Evolutionary conservation across 2,888 invertebrate genomes (phyloP).

Genomic region (Zootermopsis nevadensis): DNA sequence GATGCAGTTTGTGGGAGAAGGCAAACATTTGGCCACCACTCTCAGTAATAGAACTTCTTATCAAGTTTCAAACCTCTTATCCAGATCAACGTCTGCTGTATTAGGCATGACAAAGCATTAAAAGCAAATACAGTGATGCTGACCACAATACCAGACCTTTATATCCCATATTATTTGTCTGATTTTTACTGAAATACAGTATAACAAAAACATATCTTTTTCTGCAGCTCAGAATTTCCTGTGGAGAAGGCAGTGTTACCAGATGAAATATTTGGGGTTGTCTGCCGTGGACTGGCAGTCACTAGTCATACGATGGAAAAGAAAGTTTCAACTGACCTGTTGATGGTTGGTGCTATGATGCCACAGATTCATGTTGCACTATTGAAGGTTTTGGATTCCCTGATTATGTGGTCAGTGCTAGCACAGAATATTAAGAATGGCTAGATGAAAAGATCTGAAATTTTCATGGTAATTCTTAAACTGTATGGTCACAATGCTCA

Average conservation of each 20-base stretch:
- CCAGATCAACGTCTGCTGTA: too few relatives aligned
- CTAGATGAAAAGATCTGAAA: too few relatives aligned
- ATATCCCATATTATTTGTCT: too few relatives aligned
- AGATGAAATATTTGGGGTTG: constrained; percentile 45
- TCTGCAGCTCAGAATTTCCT: constrained; percentile 48
- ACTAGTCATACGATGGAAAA: constrained; percentile 45
- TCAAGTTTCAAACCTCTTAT: too few relatives aligned
- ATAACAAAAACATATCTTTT: neutral
- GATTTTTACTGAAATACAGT: neutral
- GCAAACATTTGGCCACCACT: too few relatives aligned
- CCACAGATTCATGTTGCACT: constrained; percentile 48
- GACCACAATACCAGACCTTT: too few relatives aligned
- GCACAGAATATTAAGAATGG: neutral
- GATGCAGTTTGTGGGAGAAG: too few relatives aligned
- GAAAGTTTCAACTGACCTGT: constrained; percentile 42
- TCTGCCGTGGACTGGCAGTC: constrained; percentile 51
- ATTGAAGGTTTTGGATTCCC: constrained; percentile 41
- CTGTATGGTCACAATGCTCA: too few relatives aligned
- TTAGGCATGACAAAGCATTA: too few relatives aligned
- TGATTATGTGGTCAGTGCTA: constrained; percentile 52
- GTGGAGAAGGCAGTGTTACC: constrained; percentile 49
- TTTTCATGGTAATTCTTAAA: too few relatives aligned
- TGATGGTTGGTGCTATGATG: constrained; percentile 46
- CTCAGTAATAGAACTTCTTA: too few relatives aligned
- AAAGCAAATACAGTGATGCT: too few relatives aligned